These are phyloP conservation scores for Sandelia bainsii DNA, from an alignment of 2,797 vertebrate genomes.

Conservation along the genomic window DNA sequence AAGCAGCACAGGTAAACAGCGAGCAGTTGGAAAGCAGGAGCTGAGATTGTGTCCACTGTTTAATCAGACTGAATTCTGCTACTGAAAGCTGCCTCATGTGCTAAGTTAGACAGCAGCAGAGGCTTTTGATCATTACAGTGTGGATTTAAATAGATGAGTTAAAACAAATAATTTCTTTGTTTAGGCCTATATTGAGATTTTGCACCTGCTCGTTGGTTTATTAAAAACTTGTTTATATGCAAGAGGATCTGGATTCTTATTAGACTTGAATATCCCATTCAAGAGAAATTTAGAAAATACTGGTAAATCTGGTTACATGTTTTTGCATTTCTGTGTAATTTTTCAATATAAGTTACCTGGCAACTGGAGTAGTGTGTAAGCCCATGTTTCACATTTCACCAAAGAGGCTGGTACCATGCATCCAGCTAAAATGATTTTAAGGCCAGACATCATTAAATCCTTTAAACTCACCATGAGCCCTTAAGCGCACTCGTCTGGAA, in stretches of 20 bases:
- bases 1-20: constrained; percentile 57
- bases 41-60: constrained; percentile 24
- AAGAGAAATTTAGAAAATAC: background rate
- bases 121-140: constrained; percentile 22
- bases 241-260: background rate
- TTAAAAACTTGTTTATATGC: constrained; percentile 5
- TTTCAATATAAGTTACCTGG: background rate
- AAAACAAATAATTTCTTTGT: constrained; percentile 37
- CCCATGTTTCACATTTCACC: constrained; percentile 44
- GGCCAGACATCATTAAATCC: constrained; percentile 67
- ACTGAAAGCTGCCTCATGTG: constrained; percentile 22
- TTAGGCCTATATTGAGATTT: background rate
- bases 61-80: constrained; percentile 39
- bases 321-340: constrained; percentile 10
- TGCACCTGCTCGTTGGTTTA: constrained; percentile 4
- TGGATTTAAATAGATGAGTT: constrained; percentile 23
- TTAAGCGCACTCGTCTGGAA: constrained; percentile 64
- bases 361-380: background rate
- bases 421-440: constrained; percentile 34
- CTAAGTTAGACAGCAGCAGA: constrained; percentile 23
- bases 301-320: background rate
- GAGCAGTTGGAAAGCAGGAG: constrained; percentile 31
- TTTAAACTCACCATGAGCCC: constrained; percentile 61
- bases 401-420: constrained; percentile 23
- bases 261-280: background rate